phyloP scores from a whole-genome alignment of 2,888 invertebrate genomes.

The Ctenicera cuprea region DNA sequence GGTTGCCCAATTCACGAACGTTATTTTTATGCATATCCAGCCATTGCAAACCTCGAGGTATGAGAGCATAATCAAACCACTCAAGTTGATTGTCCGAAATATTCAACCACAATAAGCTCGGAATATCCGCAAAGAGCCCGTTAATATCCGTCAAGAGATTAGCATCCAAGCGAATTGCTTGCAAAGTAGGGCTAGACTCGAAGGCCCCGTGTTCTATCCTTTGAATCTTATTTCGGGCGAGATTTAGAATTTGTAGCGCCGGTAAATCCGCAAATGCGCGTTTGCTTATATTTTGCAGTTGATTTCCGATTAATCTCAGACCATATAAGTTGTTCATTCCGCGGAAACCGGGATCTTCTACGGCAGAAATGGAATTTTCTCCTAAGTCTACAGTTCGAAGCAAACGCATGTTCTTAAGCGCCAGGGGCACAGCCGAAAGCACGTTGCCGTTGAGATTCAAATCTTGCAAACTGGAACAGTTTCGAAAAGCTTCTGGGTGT shows the following conservation, averaged over 20 bases:
- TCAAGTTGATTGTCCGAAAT: slow-evolving; percentile 93
- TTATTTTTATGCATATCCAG: slow-evolving; percentile 93
- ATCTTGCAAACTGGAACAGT: slow-evolving; percentile 93
- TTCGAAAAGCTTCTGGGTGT: slow-evolving; percentile 91
- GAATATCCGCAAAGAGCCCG: slow-evolving; percentile 88
- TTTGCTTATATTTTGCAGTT: slow-evolving; percentile 87
- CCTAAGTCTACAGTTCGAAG: slow-evolving; percentile 92
- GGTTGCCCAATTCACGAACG: slow-evolving; percentile 86
- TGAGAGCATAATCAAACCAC: slow-evolving; percentile 91
- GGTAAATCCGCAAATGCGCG: slow-evolving; percentile 87
- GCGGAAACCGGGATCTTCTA: slow-evolving; percentile 88
- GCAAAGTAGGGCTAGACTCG: slow-evolving; percentile 85
- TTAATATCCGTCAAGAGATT: slow-evolving; percentile 89
- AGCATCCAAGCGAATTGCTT: slow-evolving; percentile 90
- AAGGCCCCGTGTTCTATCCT: slow-evolving; percentile 88
- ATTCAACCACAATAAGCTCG: slow-evolving; percentile 90
- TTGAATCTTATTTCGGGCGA: slow-evolving; percentile 89
- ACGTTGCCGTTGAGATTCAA: slow-evolving; percentile 92
- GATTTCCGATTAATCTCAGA: slow-evolving; percentile 91
- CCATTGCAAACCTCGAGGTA: slow-evolving; percentile 90
- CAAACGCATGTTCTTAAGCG: slow-evolving; percentile 89
- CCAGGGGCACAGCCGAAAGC: slow-evolving; percentile 86
- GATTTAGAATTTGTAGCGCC: slow-evolving; percentile 88
- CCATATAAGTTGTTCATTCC: slow-evolving; percentile 92
- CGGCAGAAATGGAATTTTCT: slow-evolving; percentile 88